Conservation (phyloP, 2,113 vertebrate species). For the Callionymus lyra region DNA sequence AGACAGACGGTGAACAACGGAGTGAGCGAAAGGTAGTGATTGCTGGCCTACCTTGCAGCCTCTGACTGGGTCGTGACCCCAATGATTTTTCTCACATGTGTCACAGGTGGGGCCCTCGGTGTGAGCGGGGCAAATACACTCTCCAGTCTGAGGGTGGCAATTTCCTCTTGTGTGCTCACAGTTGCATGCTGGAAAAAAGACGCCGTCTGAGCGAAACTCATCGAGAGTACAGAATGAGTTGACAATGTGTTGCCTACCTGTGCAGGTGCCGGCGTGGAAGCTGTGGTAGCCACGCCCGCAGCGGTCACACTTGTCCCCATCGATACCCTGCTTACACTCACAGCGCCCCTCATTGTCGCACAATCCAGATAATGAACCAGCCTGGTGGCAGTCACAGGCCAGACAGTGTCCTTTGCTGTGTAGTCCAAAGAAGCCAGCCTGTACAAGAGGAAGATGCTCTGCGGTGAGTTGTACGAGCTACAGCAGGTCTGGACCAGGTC, state of each 20-base stretch:
- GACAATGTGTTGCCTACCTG: constrained; percentile 56
- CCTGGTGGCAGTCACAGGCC: constrained; percentile 73
- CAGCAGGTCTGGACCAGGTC: neutral
- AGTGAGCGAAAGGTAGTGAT: neutral
- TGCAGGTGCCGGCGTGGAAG: constrained; percentile 70
- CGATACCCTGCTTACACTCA: constrained; percentile 70
- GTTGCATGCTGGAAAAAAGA: constrained; percentile 71
- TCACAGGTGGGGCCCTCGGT: constrained; percentile 75
- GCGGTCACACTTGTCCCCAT: constrained; percentile 74
- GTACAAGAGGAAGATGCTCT: constrained; percentile 6
- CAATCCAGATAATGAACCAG: constrained; percentile 64
- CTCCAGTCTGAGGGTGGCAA: constrained; percentile 72
- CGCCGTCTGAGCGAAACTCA: neutral
- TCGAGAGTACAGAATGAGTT: rapidly evolving
- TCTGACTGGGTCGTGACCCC: constrained; percentile 67
- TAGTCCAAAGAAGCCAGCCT: constrained; percentile 78
- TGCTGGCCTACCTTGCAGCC: constrained; percentile 79
- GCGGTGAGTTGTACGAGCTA: no score
- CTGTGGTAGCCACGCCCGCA: constrained; percentile 76
- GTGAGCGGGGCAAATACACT: constrained; percentile 81
- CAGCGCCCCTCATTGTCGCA: constrained; percentile 76
- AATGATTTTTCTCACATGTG: constrained; percentile 71
- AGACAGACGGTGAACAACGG: neutral
- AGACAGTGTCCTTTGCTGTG: constrained; percentile 65
- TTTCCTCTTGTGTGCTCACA: constrained; percentile 82